Conservation (phyloP, 2,888 invertebrate genomes). For the Bombylius major region DNA sequence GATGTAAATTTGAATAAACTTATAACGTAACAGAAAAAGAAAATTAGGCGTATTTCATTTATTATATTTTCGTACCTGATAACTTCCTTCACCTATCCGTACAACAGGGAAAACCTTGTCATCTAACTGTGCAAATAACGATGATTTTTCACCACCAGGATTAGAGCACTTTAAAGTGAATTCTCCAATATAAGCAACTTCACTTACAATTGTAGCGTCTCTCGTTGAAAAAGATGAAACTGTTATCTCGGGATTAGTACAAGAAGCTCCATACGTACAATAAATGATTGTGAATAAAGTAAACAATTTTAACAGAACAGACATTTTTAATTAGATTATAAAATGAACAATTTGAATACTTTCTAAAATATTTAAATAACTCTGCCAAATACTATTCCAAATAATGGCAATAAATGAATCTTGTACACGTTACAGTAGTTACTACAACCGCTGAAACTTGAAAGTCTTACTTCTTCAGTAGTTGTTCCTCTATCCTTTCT, state of each 20-base stretch:
- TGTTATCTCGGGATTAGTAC: not conserved
- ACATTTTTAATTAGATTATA: too few species aligned
- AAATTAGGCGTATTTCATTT: constrained; percentile 2
- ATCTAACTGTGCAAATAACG: constrained; percentile 79
- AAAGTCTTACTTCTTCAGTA: too few species aligned
- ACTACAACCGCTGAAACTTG: too few species aligned
- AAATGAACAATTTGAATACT: too few species aligned
- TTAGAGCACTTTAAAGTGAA: constrained; percentile 73
- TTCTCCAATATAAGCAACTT: constrained; percentile 83
- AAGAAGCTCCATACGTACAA: not conserved
- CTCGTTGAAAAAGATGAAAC: constrained; percentile 60
- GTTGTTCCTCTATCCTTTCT: too few species aligned
- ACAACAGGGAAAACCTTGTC: constrained; percentile 78
- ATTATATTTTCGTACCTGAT: constrained; percentile 51
- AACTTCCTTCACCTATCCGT: constrained; percentile 60
- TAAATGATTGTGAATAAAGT: not conserved
- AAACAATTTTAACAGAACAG: not conserved
- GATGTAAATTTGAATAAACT: not conserved
- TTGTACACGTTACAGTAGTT: too few species aligned
- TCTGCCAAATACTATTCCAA: too few species aligned
- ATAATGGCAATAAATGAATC: too few species aligned
- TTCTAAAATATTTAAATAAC: too few species aligned
- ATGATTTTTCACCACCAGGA: constrained; percentile 47
- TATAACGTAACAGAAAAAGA: not conserved
- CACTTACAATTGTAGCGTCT: constrained; percentile 83